These are phyloP conservation scores for Tenthredo amoena DNA, from an alignment of 2,888 invertebrate species.

Conservation along the genomic window DNA sequence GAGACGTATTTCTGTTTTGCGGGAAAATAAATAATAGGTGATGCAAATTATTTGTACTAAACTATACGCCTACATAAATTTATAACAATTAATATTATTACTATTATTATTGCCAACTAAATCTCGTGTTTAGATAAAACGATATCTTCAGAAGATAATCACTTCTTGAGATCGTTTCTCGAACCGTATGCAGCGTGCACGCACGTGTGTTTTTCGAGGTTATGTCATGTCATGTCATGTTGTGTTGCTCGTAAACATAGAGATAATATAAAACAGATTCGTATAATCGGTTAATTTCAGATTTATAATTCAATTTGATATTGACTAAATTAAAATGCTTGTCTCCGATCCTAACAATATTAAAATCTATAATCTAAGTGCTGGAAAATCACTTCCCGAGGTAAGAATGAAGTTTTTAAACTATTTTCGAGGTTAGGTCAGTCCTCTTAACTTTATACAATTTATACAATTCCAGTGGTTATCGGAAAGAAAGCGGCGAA, in stretches of 20 bases:
- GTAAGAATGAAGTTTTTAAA: constrained; percentile 80
- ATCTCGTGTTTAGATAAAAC: neutral
- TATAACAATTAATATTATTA: neutral
- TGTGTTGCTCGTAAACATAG: neutral
- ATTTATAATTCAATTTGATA: neutral
- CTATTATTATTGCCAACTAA: neutral
- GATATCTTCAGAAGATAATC: constrained; percentile 11
- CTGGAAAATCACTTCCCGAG: constrained; percentile 97
- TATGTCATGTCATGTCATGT: constrained; percentile 16
- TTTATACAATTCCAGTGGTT: constrained; percentile 86
- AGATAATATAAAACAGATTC: neutral
- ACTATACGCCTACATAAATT: neutral
- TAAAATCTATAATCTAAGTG: constrained; percentile 98
- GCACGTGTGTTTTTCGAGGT: constrained; percentile 8
- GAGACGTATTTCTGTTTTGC: neutral
- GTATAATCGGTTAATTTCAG: neutral
- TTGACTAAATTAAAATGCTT: constrained; percentile 85
- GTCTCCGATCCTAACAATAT: constrained; percentile 96
- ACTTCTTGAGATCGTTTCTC: neutral
- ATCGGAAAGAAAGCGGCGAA: constrained; percentile 89
- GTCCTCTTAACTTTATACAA: neutral
- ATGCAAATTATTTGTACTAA: neutral
- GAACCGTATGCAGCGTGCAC: neutral
- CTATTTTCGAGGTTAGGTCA: constrained; percentile 50
- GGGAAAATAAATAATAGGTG: neutral